phyloP scores from a whole-genome alignment of 2,113 vertebrate genomes.

The Paedocypris sp. region DNA sequence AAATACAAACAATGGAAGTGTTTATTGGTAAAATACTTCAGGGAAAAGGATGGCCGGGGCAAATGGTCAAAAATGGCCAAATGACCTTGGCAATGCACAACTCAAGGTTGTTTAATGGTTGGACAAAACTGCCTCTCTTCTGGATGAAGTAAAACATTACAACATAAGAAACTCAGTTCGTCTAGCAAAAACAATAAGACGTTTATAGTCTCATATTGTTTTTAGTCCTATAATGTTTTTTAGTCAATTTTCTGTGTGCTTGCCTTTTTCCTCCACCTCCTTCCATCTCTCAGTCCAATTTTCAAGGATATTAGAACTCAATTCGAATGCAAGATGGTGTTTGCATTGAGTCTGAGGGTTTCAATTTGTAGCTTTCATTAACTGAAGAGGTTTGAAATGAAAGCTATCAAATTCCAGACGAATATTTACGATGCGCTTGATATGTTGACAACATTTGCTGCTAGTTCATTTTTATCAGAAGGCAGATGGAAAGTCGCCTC shows the following conservation, averaged over 20 bases:
- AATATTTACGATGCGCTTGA: slow-evolving; percentile 33
- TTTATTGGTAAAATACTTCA: slow-evolving; percentile 33
- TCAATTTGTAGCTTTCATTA: slow-evolving; percentile 40
- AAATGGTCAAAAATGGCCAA: slow-evolving; percentile 47
- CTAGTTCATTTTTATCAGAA: slow-evolving; percentile 37
- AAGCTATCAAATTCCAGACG: slow-evolving; percentile 39
- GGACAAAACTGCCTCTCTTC: slow-evolving; percentile 48
- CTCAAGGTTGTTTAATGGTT: slow-evolving; percentile 62
- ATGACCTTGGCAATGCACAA: slow-evolving; percentile 68
- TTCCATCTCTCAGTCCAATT: slow-evolving; percentile 24
- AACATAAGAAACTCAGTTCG: too few relatives aligned
- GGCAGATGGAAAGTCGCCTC: slow-evolving; percentile 42
- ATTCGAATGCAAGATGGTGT: slow-evolving; percentile 36
- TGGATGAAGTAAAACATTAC: too few relatives aligned
- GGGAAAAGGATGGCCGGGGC: slow-evolving; percentile 22
- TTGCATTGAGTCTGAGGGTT: slow-evolving; percentile 29
- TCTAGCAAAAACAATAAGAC: too few relatives aligned
- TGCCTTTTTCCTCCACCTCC: background rate
- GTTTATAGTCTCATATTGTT: too few relatives aligned
- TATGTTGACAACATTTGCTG: slow-evolving; percentile 50
- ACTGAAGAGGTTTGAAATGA: slow-evolving; percentile 38
- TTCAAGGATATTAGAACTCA: slow-evolving; percentile 40
- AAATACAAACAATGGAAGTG: slow-evolving; percentile 6
- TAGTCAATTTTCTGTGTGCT: background rate
- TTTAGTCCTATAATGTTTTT: too few relatives aligned